Evolutionary conservation across 2,888 invertebrate species (phyloP).

Genomic region (Lasioglossum calceatum): DNA sequence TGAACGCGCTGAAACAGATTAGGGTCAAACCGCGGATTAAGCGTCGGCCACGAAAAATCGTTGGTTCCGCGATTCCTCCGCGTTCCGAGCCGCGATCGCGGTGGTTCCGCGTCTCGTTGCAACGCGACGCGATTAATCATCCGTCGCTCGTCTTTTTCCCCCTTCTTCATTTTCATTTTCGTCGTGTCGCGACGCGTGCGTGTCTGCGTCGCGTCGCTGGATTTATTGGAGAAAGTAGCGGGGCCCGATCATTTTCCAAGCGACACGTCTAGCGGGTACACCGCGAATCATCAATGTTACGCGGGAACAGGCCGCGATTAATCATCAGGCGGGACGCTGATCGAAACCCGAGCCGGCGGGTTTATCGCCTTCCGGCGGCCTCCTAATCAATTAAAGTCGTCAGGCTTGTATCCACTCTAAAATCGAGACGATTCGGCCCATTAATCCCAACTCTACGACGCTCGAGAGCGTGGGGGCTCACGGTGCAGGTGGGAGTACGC

Average conservation of each 20-base stretch:
- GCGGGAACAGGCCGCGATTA: slow-evolving; percentile 55
- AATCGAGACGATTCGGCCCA: slow-evolving; percentile 59
- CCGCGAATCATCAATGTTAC: slow-evolving; percentile 57
- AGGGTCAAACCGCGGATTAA: slow-evolving; percentile 24
- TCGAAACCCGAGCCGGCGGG: slow-evolving; percentile 50
- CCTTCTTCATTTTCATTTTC: neutral
- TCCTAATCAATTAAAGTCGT: slow-evolving; percentile 65
- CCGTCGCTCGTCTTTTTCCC: neutral
- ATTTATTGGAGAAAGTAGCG: slow-evolving; percentile 58
- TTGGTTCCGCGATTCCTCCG: slow-evolving; percentile 16
- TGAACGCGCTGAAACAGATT: slow-evolving; percentile 30
- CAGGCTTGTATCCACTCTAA: slow-evolving; percentile 54
- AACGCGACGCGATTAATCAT: slow-evolving; percentile 2
- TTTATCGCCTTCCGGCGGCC: slow-evolving; percentile 64
- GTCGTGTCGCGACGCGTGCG: neutral
- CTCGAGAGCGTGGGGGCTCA: neutral
- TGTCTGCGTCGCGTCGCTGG: slow-evolving; percentile 35
- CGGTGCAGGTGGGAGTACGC: neutral
- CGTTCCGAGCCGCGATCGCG: neutral
- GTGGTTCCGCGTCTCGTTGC: neutral
- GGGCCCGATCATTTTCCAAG: slow-evolving; percentile 8
- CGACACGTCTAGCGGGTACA: slow-evolving; percentile 26
- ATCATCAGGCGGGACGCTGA: slow-evolving; percentile 58
- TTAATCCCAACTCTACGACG: slow-evolving; percentile 51
- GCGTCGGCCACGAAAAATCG: slow-evolving; percentile 23